Conservation (phyloP, 2,113 vertebrate genomes). For the Podarcis raffonei region DNA sequence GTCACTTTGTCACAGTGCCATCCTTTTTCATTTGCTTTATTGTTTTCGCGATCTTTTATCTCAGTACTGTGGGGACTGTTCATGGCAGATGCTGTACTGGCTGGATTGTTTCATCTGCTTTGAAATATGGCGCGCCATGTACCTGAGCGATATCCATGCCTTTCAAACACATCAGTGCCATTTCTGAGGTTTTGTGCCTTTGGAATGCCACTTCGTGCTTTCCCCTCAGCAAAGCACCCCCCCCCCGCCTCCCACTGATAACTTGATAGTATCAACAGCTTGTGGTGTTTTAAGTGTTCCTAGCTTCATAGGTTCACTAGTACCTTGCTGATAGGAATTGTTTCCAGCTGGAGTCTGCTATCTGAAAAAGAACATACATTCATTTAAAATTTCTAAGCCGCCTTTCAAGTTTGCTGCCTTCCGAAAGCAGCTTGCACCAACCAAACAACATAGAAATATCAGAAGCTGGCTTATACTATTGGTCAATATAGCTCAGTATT, state of each 20-base stretch:
- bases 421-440: not conserved
- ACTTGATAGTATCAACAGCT: not conserved
- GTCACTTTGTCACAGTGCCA: not conserved
- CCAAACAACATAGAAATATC: not conserved
- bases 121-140: not conserved
- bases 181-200: not conserved
- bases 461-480: too few species aligned
- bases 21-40: not conserved
- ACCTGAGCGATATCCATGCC: not conserved
- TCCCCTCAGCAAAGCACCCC: not conserved
- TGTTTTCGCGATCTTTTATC: not conserved
- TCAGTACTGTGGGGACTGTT: not conserved
- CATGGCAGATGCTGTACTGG: not conserved
- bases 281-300: not conserved
- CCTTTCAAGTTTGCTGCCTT: not conserved
- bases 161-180: not conserved
- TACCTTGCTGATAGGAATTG: not conserved
- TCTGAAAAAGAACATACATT: not conserved
- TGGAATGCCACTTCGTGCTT: not conserved
- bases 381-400: not conserved
- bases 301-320: not conserved
- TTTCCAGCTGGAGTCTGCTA: not conserved
- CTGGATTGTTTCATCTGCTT: not conserved
- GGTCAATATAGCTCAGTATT: too few species aligned
- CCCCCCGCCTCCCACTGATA: not conserved